Conservation (phyloP, 2,113 vertebrate species). For the Coptodon bakossiorum region DNA sequence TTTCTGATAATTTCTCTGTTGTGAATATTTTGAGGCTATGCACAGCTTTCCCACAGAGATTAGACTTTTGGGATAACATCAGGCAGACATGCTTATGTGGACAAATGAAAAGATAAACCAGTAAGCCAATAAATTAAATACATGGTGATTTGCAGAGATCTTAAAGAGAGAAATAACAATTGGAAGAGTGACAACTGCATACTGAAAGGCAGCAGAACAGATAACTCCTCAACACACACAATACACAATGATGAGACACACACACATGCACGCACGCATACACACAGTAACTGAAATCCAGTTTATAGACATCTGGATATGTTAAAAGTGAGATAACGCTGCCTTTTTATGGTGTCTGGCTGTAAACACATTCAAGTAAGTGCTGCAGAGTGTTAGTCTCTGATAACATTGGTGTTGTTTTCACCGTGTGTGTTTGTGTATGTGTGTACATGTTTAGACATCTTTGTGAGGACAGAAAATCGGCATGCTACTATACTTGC, state of each 20-base stretch:
- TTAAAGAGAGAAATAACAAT: background rate
- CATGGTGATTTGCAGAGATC: background rate
- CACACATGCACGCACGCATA: background rate
- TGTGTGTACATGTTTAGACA: background rate
- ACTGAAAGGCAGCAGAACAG: background rate
- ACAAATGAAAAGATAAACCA: background rate
- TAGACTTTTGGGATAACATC: conserved; percentile 6
- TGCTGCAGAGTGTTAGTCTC: background rate
- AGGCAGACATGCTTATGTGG: background rate
- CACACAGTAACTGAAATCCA: background rate
- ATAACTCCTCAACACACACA: background rate
- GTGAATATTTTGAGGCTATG: background rate
- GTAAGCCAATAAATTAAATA: background rate
- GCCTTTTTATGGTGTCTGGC: background rate
- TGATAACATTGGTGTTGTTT: background rate
- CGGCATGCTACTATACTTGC: background rate
- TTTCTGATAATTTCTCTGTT: background rate
- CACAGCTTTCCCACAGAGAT: conserved; percentile 1
- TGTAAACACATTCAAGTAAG: background rate
- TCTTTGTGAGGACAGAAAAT: background rate
- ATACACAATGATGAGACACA: background rate
- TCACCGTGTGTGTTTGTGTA: background rate
- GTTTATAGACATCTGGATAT: conserved; percentile 7
- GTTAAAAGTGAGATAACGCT: conserved; percentile 16
- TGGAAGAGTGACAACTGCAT: background rate